Evolutionary conservation across 2,888 invertebrate genomes (phyloP).

Genomic region (Trilocha varians): DNA sequence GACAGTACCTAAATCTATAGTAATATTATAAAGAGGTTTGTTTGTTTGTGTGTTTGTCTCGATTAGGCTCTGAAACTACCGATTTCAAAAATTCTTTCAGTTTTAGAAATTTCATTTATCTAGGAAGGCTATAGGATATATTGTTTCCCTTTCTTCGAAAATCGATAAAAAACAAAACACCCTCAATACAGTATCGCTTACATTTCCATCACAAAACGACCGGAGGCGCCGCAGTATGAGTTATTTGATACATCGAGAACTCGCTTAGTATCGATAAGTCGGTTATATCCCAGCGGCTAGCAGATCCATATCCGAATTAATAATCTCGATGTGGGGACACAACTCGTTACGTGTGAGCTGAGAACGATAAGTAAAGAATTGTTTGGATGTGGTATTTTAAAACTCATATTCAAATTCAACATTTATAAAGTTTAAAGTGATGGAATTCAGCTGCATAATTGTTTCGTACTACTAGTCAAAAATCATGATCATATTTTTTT

Average conservation of each 20-base stretch:
- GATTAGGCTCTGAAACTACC: too few relatives aligned
- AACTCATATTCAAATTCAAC: too few relatives aligned
- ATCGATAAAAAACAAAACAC: conserved; percentile 3
- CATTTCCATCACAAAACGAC: conserved; percentile 32
- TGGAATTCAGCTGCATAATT: too few relatives aligned
- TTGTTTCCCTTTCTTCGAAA: conserved; percentile 1
- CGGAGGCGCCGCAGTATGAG: conserved; percentile 25
- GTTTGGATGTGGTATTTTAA: conserved; percentile 15
- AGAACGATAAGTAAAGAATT: not conserved
- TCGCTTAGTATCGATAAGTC: conserved; percentile 38
- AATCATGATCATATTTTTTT: too few relatives aligned
- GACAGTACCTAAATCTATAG: too few relatives aligned
- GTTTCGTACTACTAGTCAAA: too few relatives aligned
- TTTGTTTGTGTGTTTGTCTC: too few relatives aligned
- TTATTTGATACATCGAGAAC: conserved; percentile 28
- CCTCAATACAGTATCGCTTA: conserved; percentile 11
- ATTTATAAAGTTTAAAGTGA: too few relatives aligned
- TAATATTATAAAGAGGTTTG: too few relatives aligned
- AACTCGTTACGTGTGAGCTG: conserved; percentile 46
- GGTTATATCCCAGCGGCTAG: conserved; percentile 43
- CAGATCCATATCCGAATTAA: conserved; percentile 66
- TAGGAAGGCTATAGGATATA: too few relatives aligned
- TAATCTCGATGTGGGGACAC: conserved; percentile 51
- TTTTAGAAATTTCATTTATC: too few relatives aligned
- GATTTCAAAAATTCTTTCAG: too few relatives aligned